A percentile compares a stretch with the other conserved stretches of the same genome.
phyloP scores from a whole-genome alignment of 2,888 invertebrate species.

The Syrista parreyssii region DNA sequence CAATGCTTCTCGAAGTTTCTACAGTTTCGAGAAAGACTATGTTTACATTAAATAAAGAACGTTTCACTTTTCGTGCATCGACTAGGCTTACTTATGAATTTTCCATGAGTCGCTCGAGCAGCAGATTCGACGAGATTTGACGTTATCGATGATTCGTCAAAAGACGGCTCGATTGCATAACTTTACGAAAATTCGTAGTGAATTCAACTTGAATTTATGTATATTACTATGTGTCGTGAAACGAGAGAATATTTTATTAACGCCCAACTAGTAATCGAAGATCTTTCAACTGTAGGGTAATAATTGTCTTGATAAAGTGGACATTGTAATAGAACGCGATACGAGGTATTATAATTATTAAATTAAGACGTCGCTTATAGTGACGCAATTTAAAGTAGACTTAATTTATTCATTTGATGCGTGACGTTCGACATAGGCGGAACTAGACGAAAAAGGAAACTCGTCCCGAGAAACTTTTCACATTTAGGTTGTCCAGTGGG shows the following conservation, averaged over 20 bases:
- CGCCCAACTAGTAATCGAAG: neutral
- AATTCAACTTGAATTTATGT: neutral
- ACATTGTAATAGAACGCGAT: neutral
- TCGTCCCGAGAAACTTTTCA: neutral
- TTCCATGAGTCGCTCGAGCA: neutral
- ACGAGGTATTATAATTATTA: neutral
- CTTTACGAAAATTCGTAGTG: neutral
- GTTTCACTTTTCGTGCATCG: neutral
- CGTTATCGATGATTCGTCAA: neutral
- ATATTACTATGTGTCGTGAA: neutral
- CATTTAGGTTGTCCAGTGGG: neutral
- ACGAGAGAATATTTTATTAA: neutral
- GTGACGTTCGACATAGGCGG: neutral
- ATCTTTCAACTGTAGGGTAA: too few relatives aligned
- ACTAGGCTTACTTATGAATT: too few relatives aligned
- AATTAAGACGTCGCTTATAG: neutral
- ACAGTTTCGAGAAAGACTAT: neutral
- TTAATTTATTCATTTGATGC: neutral
- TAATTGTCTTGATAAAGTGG: neutral
- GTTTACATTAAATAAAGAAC: neutral
- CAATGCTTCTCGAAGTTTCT: neutral
- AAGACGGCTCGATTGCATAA: neutral
- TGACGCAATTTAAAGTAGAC: neutral
- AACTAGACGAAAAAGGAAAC: neutral
- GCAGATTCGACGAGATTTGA: neutral